These are phyloP conservation scores for Leptosomus discolor DNA, from an alignment of 2,113 vertebrate genomes.

Conservation along the genomic window DNA sequence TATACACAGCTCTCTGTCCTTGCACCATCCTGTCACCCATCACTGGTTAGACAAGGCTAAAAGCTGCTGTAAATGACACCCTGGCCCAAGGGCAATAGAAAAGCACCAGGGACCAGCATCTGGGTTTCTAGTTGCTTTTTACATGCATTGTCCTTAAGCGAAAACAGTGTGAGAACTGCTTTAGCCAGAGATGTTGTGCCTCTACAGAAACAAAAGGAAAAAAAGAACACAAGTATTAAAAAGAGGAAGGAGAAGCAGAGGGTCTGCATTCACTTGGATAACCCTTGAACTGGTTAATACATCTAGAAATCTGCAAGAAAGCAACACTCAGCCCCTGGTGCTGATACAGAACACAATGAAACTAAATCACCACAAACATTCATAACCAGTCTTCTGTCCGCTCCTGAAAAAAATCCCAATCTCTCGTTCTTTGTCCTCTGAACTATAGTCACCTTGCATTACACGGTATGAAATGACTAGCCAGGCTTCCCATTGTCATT, in stretches of 20 bases:
- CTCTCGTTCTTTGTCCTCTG: conserved; percentile 14
- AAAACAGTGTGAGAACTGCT: background rate
- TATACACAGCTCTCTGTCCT: background rate
- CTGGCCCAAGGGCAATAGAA: background rate
- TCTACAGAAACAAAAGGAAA: background rate
- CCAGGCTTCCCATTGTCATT: conserved; percentile 1
- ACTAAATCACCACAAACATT: background rate
- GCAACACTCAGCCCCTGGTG: fast-evolving
- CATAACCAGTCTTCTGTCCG: background rate
- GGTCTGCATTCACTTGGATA: background rate
- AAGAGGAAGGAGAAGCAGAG: background rate
- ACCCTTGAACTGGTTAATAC: background rate
- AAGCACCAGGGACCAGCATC: background rate
- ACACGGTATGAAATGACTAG: conserved; percentile 23
- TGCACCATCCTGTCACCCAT: background rate
- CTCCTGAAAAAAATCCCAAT: background rate
- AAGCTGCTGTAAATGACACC: background rate
- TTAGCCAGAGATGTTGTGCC: background rate
- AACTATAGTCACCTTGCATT: conserved; percentile 50
- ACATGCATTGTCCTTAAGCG: background rate
- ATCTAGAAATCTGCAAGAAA: background rate
- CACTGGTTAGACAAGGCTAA: background rate
- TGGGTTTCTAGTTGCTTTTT: background rate
- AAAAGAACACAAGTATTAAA: background rate
- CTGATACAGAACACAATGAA: background rate